Evolutionary conservation across 2,113 vertebrate genomes (phyloP).

Genomic region (Danionella cerebrum): DNA sequence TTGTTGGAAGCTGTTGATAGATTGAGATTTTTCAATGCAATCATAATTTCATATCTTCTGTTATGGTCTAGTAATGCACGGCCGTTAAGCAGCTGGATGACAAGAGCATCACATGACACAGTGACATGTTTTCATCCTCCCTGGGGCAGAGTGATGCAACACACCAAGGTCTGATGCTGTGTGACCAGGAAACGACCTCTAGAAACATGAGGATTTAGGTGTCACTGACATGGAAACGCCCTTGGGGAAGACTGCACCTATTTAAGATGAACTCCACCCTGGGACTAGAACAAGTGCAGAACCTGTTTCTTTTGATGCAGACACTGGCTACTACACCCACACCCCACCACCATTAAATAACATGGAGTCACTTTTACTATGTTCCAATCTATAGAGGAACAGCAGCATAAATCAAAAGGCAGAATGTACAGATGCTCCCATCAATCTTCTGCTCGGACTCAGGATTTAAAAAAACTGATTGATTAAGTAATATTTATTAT

Average conservation of each 20-base stretch:
- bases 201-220: not conserved
- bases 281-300: conserved; percentile 5
- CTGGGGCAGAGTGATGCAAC: conserved; percentile 12
- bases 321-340: too few species aligned
- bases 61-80: not conserved
- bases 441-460: not conserved
- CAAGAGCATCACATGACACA: conserved; percentile 6
- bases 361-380: not conserved
- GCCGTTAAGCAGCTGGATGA: not conserved
- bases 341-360: too few species aligned
- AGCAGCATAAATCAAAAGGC: not conserved
- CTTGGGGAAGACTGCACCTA: not conserved
- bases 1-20: not conserved
- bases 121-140: conserved; percentile 6
- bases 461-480: too few species aligned
- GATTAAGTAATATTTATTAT: too few species aligned
- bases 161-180: not conserved
- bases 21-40: conserved; percentile 1
- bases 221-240: not conserved
- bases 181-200: not conserved
- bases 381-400: not conserved
- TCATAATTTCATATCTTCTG: not conserved
- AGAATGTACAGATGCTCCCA: not conserved
- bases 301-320: conserved; percentile 11
- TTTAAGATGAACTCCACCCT: not conserved